Base-by-base conservation (phyloP, 2,113 vertebrate genomes). In the Oncorhynchus mykiss region DNA sequence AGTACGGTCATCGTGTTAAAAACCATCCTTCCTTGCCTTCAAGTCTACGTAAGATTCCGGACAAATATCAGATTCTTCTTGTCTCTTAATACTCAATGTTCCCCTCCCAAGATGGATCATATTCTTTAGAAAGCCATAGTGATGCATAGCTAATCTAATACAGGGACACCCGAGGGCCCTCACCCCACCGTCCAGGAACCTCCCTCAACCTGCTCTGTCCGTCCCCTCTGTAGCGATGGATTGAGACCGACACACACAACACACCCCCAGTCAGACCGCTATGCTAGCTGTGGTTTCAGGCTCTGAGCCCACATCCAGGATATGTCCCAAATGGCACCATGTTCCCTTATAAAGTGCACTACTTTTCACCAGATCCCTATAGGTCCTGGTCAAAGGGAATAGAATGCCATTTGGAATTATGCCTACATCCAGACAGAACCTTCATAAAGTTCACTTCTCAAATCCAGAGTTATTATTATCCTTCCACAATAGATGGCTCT, bases 401-500 rank as follows among this genome's bases (percentile, higher is more conserved):
- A 54, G 3, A 3, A 7, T 54, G 3, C 14, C 51, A 18, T 54
- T 54, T 54, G 14, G 14, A 18, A 54, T 18, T 1, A 14, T 85
- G 84, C 82, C 88, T 89, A 86, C 87, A 89, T 83, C 82, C 79
- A 86, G 89, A 89, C 86, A 81, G 75, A 72, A 24, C 78, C 86
- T 45, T 87, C 80, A 86, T 84, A 80, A 83, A 82, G 76, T 84
- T 77, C 86, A 85, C 87, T 91, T 92, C 88, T 82, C 91, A 91
- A 90, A 92, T 86, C 82, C 86, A 88, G 82, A 94, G 87, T 89
- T 93, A 91, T 89, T 94, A 91, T 86, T 95, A 94, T 93, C 92
- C 94, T 91, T 86, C 93, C 94, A 94, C 92, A 88, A 94, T 91
- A 91, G 92, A 91, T 95, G 91, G 91, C 87, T 93, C 79, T 77